phyloP scores from a whole-genome alignment of 2,113 vertebrate genomes.

The Rhagologus leucostigma region DNA sequence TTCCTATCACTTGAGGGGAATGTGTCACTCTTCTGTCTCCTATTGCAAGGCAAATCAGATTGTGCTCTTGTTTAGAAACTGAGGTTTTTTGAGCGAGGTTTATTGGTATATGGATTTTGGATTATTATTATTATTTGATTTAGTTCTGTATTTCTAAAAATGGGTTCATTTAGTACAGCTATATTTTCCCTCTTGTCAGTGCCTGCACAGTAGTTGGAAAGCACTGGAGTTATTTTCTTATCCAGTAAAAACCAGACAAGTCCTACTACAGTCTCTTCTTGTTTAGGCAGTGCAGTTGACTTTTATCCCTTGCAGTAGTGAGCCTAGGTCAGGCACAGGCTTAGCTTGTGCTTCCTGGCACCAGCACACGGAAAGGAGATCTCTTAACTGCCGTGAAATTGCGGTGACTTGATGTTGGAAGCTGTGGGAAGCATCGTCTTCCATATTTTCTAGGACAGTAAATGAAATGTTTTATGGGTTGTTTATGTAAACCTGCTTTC shows the following conservation, averaged over 20 bases:
- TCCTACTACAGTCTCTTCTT: background rate
- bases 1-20: background rate
- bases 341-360: background rate
- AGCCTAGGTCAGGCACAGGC: background rate
- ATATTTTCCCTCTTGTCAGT: background rate
- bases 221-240: background rate
- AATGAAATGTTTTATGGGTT: background rate
- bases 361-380: background rate
- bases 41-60: background rate
- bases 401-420: background rate
- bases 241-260: background rate
- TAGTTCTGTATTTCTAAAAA: background rate
- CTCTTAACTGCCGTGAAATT: background rate
- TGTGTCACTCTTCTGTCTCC: background rate
- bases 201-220: background rate
- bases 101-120: background rate
- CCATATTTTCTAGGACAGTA: background rate
- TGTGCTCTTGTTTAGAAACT: background rate
- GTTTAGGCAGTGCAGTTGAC: background rate
- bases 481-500: background rate
- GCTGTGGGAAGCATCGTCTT: background rate
- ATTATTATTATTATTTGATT: background rate
- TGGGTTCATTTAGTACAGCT: background rate
- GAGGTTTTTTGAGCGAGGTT: background rate
- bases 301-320: background rate